Conservation (phyloP, 2,113 vertebrate species). For the Thamnophis sirtalis region DNA sequence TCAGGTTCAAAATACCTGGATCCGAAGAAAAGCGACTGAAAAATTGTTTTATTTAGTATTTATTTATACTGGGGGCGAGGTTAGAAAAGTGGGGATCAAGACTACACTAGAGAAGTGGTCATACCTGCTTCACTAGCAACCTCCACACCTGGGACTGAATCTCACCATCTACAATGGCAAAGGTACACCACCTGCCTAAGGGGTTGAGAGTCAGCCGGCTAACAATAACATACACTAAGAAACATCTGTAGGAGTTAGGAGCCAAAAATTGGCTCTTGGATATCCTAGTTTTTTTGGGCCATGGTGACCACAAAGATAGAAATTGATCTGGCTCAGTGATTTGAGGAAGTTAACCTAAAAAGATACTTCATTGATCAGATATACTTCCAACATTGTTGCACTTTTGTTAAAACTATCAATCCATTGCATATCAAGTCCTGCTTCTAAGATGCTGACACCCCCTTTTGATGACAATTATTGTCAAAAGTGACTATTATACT, state of each 20-base stretch:
- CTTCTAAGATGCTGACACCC: no score
- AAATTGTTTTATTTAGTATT: neutral
- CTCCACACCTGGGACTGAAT: neutral
- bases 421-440: no score
- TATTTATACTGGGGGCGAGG: neutral
- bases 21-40: neutral
- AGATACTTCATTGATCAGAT: neutral
- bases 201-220: neutral
- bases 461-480: no score
- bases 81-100: no score
- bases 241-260: neutral
- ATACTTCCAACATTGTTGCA: no score
- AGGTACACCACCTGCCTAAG: neutral
- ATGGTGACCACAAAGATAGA: neutral
- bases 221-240: neutral
- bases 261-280: neutral
- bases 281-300: neutral
- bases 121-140: neutral
- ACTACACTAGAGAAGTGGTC: neutral
- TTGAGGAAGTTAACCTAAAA: neutral
- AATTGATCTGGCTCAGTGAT: neutral
- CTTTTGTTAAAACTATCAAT: no score
- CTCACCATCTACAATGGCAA: neutral
- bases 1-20: neutral
- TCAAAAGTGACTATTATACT: neutral